Percentiles rank a stretch among this genome's conserved stretches.
Evolutionary conservation across 2,113 vertebrate genomes (phyloP).

Genomic region (Willisornis vidua): DNA sequence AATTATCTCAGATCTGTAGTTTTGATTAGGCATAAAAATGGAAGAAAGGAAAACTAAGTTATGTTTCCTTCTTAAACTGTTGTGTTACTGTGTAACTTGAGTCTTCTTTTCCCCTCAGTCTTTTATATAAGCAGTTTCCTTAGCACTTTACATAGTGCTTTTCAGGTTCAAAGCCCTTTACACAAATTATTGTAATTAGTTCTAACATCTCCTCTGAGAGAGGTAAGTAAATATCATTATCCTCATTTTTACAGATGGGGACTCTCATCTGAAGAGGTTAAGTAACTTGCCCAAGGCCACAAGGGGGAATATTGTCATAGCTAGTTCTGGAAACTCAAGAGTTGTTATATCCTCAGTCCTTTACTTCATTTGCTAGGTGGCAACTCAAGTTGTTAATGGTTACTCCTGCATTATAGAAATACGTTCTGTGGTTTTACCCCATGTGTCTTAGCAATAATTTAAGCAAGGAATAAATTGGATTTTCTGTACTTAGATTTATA

Average conservation of each 20-base stretch:
- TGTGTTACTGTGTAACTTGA: background rate
- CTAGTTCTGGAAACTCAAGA: background rate
- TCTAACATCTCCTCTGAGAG: constrained; percentile 29
- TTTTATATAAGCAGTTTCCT: constrained; percentile 13
- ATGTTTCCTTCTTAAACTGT: background rate
- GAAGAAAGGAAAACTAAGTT: background rate
- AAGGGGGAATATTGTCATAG: background rate
- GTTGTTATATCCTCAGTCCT: background rate
- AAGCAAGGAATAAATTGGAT: background rate
- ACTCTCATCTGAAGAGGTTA: constrained; percentile 41
- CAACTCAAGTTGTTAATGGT: background rate
- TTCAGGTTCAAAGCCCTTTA: constrained; percentile 48
- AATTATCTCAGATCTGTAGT: background rate
- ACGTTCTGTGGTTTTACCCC: background rate
- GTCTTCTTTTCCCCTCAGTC: background rate
- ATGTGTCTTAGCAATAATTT: background rate
- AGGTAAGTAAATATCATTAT: constrained; percentile 60
- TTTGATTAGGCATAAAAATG: background rate
- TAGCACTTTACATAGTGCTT: constrained; percentile 1
- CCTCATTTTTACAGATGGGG: constrained; percentile 24
- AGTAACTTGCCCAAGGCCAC: constrained; percentile 35
- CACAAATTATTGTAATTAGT: constrained; percentile 58
- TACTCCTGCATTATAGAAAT: background rate
- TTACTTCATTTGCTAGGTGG: background rate
- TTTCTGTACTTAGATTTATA: background rate